Base-by-base conservation (phyloP, 2,888 invertebrate genomes). In the Rhyacophila evoluta region DNA sequence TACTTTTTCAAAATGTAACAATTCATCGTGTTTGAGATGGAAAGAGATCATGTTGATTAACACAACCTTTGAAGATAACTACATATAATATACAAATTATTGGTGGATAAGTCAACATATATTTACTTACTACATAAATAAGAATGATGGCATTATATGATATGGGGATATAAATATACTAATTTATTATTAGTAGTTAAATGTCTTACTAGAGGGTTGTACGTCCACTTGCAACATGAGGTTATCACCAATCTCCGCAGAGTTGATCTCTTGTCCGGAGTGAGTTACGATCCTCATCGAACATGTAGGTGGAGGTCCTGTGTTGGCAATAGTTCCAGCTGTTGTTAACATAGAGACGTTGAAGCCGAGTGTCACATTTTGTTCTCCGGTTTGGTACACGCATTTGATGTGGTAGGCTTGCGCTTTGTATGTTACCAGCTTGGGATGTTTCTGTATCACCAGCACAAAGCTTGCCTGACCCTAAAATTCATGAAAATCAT, bases 361-460 rank as follows among this genome's bases (percentile, higher is more conserved):
- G 87, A 97, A 97, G 55, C 97, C 97, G 38, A 97, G 89, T 0
- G 96, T 97, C 0, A 98, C 96, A 83, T 96, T 97, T 86, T 96
- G 96, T 86, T 97, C 97, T 80, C 97, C 97, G 0, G 97, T 97
- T 87, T 97, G 96, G 86, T 98, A 98, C 77, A 97, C 94, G 86
- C 98, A 98, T 86, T 96, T 96, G 82, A 98, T 97, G 87, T 98
- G 97, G 89, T 98, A 98, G 0, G 98, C 98, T 87, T 97, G 97
- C 3, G 98, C 97, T 85, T 96, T 95, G 86, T 95, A 96, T 0
- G 98, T 98, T 73, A 98, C 95, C 74, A 98, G 91, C 89, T 97
- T 97, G 0, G 97, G 97, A 92, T 98, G 98, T 88, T 97, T 97
- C 86, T 98, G 98, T 85, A 98, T 96, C 27, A 98, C 97, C 67